A percentile compares a stretch with the other conserved stretches of the same genome.
These are phyloP conservation scores for Eugnorisma glareosa DNA, from an alignment of 2,888 invertebrate genomes.

Conservation along the genomic window DNA sequence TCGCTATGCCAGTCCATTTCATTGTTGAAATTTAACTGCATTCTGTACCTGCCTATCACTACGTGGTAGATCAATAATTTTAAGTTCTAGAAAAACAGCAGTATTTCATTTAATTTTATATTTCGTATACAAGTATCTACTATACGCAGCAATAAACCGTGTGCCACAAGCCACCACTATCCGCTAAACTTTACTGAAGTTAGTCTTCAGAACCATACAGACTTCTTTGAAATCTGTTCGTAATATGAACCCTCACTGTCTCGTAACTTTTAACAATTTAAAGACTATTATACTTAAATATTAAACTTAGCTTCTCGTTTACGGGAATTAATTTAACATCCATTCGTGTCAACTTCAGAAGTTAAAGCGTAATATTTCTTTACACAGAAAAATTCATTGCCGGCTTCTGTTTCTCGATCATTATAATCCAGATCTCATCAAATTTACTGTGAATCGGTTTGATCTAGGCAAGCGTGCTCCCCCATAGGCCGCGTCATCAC, in stretches of 20 bases:
- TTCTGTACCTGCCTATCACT: no score
- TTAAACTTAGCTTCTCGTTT: constrained; percentile 13
- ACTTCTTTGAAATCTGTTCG: constrained; percentile 51
- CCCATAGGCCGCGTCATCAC: not conserved
- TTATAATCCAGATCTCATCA: not conserved
- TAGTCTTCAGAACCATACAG: constrained; percentile 34
- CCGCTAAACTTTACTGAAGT: constrained; percentile 45
- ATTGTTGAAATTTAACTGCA: not conserved
- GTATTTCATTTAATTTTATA: not conserved
- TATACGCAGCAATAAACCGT: not conserved
- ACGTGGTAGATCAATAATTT: not conserved
- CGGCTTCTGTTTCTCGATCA: not conserved
- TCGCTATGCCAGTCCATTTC: not conserved
- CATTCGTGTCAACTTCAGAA: not conserved
- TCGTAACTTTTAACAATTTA: constrained; percentile 50
- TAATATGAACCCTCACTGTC: constrained; percentile 36
- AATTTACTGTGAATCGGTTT: not conserved
- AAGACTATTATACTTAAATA: constrained; percentile 17
- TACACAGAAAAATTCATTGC: not conserved
- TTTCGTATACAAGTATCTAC: not conserved
- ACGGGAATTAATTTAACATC: not conserved
- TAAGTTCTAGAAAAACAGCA: not conserved
- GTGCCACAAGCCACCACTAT: constrained; percentile 22
- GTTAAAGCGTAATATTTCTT: not conserved
- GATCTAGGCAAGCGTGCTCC: not conserved